Conservation (phyloP, 37 sponge, comb jelly and placozoan species). For the Crambe crambe region DNA sequence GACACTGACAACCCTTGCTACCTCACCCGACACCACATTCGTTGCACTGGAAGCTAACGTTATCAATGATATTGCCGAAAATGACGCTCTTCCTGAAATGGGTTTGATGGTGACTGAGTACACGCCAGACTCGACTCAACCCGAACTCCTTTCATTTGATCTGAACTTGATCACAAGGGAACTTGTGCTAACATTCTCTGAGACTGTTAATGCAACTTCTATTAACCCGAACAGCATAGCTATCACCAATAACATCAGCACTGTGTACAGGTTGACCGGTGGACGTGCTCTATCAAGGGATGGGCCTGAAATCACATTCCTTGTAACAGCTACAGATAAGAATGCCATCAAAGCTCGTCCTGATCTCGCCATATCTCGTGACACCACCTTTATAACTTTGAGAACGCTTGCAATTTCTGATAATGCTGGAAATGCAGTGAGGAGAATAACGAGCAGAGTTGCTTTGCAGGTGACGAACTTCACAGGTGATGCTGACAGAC, state of each 20-base stretch:
- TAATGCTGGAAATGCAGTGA: constrained; percentile 73
- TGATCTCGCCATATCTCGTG: constrained; percentile 55
- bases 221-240: constrained; percentile 64
- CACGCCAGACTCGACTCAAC: constrained; percentile 65
- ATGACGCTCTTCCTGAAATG: constrained; percentile 68
- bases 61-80: constrained; percentile 80
- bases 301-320: constrained; percentile 46
- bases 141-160: constrained; percentile 63
- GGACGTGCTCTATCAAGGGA: constrained; percentile 55
- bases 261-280: constrained; percentile 68
- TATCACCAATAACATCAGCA: constrained; percentile 44
- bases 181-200: constrained; percentile 73
- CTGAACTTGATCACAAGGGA: constrained; percentile 57
- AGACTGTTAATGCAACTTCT: constrained; percentile 77
- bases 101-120: constrained; percentile 45
- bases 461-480: constrained; percentile 61
- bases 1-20: constrained; percentile 50
- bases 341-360: constrained; percentile 76
- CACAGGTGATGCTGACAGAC: constrained; percentile 69
- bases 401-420: constrained; percentile 52
- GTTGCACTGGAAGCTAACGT: constrained; percentile 58
- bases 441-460: constrained; percentile 9
- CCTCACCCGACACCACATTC: constrained; percentile 36
- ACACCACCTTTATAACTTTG: constrained; percentile 59
- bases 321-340: constrained; percentile 68